Evolutionary conservation across 2,888 invertebrate genomes (phyloP).

Genomic region (Caenorhabditis panamensis): DNA sequence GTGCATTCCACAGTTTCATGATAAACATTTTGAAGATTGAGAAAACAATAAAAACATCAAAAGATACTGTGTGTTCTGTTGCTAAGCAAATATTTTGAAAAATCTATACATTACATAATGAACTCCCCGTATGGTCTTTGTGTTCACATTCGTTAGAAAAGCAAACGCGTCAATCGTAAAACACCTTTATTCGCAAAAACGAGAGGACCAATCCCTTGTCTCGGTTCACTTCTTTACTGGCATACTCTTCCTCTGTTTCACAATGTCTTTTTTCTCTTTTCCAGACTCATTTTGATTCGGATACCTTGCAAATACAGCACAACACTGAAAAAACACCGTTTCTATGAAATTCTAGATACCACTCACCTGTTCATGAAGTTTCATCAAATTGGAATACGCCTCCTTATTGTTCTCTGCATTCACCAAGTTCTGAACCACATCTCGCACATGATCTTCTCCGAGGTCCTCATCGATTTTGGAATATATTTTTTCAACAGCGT

Average conservation of each 20-base stretch:
- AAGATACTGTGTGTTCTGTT: no score
- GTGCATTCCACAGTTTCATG: not conserved
- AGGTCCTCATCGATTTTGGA: constrained; percentile 45
- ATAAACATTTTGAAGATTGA: not conserved
- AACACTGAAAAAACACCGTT: constrained; percentile 30
- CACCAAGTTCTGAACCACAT: constrained; percentile 38
- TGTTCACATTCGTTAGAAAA: no score
- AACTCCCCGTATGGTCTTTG: no score
- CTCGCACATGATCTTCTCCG: constrained; percentile 34
- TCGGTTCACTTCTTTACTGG: not conserved
- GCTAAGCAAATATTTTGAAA: no score
- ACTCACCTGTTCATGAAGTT: constrained; percentile 38
- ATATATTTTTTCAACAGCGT: constrained; percentile 34
- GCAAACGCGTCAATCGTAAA: no score
- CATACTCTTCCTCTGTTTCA: not conserved
- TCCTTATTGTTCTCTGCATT: constrained; percentile 22
- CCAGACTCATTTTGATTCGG: constrained; percentile 2
- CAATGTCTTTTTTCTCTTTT: not conserved
- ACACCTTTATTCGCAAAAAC: no score
- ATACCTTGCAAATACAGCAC: constrained; percentile 21
- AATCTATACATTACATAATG: no score
- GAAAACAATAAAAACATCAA: constrained; percentile 11
- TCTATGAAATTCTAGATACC: not conserved
- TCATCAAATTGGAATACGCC: constrained; percentile 25
- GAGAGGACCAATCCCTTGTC: no score